A percentile compares a stretch with the other conserved stretches of the same genome.
These are phyloP conservation scores for Agrotis ipsilon DNA, from an alignment of 2,888 invertebrate species.

Conservation along the genomic window DNA sequence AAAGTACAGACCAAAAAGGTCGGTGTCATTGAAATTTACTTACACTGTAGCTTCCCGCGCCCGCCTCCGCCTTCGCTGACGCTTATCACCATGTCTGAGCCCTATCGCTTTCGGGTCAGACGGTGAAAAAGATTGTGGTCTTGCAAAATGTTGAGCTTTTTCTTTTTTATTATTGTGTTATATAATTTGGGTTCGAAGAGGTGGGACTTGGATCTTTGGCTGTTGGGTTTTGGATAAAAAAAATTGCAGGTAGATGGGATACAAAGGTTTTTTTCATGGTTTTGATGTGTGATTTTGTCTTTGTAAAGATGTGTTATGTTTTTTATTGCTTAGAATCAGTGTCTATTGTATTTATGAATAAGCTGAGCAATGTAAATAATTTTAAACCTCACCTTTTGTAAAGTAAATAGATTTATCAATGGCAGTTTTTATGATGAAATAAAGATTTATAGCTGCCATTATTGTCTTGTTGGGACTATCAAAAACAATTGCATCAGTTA, in stretches of 20 bases:
- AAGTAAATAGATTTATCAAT: background rate
- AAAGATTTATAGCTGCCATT: too few relatives aligned
- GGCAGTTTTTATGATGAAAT: background rate
- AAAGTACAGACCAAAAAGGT: too few relatives aligned
- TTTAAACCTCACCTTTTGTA: background rate
- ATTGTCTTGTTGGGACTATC: background rate
- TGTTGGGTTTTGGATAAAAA: background rate
- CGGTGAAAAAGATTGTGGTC: constrained; percentile 37
- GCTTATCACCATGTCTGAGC: constrained; percentile 2
- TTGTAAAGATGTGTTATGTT: background rate
- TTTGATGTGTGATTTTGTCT: background rate
- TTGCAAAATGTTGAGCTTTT: constrained; percentile 58
- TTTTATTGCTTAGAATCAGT: background rate
- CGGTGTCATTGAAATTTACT: too few relatives aligned
- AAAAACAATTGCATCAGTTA: background rate
- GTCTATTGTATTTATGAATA: background rate
- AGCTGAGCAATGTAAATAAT: too few relatives aligned
- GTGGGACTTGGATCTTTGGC: background rate
- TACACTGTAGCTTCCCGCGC: too few relatives aligned
- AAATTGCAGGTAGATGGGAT: background rate
- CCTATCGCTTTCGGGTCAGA: constrained; percentile 59
- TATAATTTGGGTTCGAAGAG: constrained; percentile 32
- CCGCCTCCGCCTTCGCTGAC: background rate
- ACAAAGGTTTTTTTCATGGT: background rate
- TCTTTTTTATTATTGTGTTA: constrained; percentile 41